Evolutionary conservation across 2,888 invertebrate genomes (phyloP), one percentile per base, ranked within the genome.

Genomic region (Agrypnus murinus): DNA sequence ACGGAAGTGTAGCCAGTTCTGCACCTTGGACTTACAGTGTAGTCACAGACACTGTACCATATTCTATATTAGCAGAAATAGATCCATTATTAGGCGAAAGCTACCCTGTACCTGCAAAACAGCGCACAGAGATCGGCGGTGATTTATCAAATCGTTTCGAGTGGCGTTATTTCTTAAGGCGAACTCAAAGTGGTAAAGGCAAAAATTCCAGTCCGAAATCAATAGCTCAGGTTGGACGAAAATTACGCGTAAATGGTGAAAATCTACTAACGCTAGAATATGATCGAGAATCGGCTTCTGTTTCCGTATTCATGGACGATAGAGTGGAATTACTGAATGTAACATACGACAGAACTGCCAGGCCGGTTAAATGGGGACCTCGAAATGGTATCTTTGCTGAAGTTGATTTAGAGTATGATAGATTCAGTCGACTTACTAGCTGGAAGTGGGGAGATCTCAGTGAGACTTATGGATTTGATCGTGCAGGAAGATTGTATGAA

Each of bases 371-470:
- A 82, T 95, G 95, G 92, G 92, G 93, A 55, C 95, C 95, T 0
- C 90, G 92, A 70, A 94, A 93, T 77, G 95, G 94, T 7, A 93
- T 95, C 74, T 95, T 95, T 81, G 92, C 95, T 0, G 94, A 95
- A 78, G 95, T 98, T 1, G 96, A 97, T 80, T 87, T 97, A 17
- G 96, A 96, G 78, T 97, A 97, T 81, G 97, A 97, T 81, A 89
- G 96, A 74, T 96, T 95, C 81, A 96, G 97, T 72, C 89, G 96
- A 77, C 85, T 97, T 53, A 93, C 93, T 2, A 93, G 92, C 77
- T 97, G 97, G 97, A 93, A 92, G 79, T 97, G 97, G 94, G 97
- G 97, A 19, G 94, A 95, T 73, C 88, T 97, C 5, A 93, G 93
- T 80, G 97, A 97, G 87, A 93, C 92, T 0, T 96, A 97, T 78